Conservation (phyloP, 1,140 invertebrate species). For the Drosophila sp. region DNA sequence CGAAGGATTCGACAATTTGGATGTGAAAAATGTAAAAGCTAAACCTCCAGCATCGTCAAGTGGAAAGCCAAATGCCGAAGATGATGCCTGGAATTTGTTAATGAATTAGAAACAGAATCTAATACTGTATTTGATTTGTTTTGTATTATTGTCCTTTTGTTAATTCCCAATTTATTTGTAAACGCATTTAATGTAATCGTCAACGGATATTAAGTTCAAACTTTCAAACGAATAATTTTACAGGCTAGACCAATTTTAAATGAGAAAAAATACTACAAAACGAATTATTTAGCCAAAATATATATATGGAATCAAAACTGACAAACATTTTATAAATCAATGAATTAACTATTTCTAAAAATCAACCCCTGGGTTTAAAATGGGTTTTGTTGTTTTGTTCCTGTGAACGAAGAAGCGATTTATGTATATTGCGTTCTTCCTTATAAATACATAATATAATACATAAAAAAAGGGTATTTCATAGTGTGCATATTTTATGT, state of each 20-base stretch:
- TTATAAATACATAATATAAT: too few relatives aligned
- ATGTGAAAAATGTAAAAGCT: conserved; percentile 84
- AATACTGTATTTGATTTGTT: conserved; percentile 59
- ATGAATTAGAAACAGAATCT: conserved; percentile 84
- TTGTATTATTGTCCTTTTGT: conserved; percentile 57
- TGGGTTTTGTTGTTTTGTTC: too few relatives aligned
- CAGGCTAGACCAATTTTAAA: conserved; percentile 81
- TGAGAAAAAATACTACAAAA: conserved; percentile 58
- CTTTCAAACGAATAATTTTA: conserved; percentile 53
- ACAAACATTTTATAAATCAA: too few relatives aligned
- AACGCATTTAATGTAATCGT: conserved; percentile 74
- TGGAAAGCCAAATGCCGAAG: conserved; percentile 85
- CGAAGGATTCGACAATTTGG: conserved; percentile 85
- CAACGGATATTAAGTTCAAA: conserved; percentile 53
- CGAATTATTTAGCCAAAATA: conserved; percentile 69
- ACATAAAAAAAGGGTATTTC: too few relatives aligned
- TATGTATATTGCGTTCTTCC: background rate
- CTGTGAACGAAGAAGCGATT: background rate
- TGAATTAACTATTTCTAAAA: too few relatives aligned
- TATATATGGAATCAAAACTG: conserved; percentile 26
- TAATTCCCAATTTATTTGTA: conserved; percentile 49
- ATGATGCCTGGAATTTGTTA: conserved; percentile 87
- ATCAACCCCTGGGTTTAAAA: too few relatives aligned
- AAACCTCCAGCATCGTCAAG: conserved; percentile 49
- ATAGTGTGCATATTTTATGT: too few relatives aligned